Evolutionary conservation across 2,888 invertebrate genomes (phyloP).

Genomic region (Epistrophe eligans): DNA sequence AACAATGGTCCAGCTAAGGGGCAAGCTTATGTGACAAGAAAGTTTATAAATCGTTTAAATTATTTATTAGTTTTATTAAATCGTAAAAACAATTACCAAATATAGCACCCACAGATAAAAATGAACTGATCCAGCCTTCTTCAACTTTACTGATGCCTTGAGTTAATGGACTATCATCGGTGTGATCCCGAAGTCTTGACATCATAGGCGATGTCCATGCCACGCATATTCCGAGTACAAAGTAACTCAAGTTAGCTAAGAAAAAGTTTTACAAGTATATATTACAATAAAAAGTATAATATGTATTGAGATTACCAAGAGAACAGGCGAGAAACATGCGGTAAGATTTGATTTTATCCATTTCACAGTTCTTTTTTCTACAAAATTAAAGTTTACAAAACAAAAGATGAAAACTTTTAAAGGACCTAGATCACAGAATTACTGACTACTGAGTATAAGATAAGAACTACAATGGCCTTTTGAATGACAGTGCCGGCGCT

Average conservation of each 20-base stretch:
- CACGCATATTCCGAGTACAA: constrained; percentile 88
- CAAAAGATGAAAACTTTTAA: too few relatives aligned
- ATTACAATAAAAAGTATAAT: too few relatives aligned
- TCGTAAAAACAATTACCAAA: constrained; percentile 84
- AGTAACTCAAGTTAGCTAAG: constrained; percentile 88
- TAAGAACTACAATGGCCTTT: too few relatives aligned
- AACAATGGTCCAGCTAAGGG: constrained; percentile 88
- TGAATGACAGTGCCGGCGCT: too few relatives aligned
- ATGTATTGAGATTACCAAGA: too few relatives aligned
- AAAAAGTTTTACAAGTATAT: too few relatives aligned
- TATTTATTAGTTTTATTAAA: neutral
- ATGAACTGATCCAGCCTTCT: constrained; percentile 90
- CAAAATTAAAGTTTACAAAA: too few relatives aligned
- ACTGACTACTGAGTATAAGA: too few relatives aligned
- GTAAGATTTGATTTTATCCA: too few relatives aligned
- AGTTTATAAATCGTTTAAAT: neutral
- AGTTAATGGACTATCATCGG: constrained; percentile 83
- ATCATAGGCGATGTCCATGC: constrained; percentile 91
- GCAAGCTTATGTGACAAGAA: constrained; percentile 85
- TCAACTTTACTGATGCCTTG: constrained; percentile 85
- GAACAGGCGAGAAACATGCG: too few relatives aligned
- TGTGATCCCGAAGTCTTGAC: constrained; percentile 85
- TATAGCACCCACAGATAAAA: constrained; percentile 88
- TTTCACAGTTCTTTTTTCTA: too few relatives aligned
- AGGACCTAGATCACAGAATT: too few relatives aligned